phyloP scores from a whole-genome alignment of 2,113 vertebrate species.

The Zosterops lateralis region DNA sequence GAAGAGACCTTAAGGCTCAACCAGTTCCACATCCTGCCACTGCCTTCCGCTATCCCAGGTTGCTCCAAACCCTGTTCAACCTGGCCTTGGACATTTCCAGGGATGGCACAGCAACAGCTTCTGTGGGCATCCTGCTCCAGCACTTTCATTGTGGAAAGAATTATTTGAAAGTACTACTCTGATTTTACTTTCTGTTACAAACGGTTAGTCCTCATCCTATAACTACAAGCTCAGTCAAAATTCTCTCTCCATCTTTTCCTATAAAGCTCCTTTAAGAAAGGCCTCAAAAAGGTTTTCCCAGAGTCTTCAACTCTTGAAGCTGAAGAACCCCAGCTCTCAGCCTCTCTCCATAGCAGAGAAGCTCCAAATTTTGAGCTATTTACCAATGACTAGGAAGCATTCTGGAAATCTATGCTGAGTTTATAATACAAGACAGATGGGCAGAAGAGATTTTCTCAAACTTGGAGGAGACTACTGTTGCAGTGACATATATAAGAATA shows the following conservation, averaged over 20 bases:
- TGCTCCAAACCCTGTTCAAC: neutral
- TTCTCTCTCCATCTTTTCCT: neutral
- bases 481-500: neutral
- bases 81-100: neutral
- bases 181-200: neutral
- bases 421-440: neutral
- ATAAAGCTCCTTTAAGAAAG: neutral
- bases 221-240: neutral
- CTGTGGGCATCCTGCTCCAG: neutral
- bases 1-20: neutral
- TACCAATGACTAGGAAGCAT: neutral
- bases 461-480: neutral
- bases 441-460: neutral
- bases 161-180: neutral
- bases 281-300: neutral
- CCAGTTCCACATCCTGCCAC: fast-evolving
- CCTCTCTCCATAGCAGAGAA: neutral
- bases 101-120: neutral
- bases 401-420: neutral
- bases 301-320: too few relatives aligned
- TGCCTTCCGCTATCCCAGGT: fast-evolving
- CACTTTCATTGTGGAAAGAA: fast-evolving
- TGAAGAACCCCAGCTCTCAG: neutral
- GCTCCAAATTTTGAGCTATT: neutral
- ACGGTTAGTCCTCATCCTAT: fast-evolving